Evolutionary conservation across 2,797 vertebrate genomes (phyloP).

Genomic region (Sebastes hubbsi): DNA sequence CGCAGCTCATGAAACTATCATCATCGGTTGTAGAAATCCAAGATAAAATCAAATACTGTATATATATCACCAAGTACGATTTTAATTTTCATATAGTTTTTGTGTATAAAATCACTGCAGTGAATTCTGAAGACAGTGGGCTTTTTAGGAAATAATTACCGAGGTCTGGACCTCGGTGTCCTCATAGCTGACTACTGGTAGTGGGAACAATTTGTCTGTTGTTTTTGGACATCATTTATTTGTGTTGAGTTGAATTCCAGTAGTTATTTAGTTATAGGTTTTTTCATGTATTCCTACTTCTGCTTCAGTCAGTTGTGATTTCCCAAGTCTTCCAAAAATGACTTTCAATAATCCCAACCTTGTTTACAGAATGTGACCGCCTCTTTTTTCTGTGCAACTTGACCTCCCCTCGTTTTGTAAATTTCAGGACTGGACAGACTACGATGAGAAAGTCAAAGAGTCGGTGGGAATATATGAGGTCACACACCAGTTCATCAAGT

Average conservation of each 20-base stretch:
- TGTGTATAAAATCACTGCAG: neutral
- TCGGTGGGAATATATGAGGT: constrained; percentile 98
- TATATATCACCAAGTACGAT: neutral
- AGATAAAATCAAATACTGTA: neutral
- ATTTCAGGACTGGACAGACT: constrained; percentile 96
- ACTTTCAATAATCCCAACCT: neutral
- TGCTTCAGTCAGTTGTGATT: neutral
- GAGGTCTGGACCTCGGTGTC: neutral
- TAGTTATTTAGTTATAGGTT: neutral
- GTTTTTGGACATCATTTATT: neutral
- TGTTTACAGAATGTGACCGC: neutral
- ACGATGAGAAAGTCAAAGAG: constrained; percentile 92
- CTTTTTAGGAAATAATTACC: neutral
- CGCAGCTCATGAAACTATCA: no score
- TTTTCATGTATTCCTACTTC: neutral
- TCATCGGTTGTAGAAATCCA: neutral
- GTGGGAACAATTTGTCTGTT: neutral
- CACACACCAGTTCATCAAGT: constrained; percentile 93
- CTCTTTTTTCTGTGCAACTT: neutral
- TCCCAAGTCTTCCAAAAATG: neutral
- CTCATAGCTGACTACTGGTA: neutral
- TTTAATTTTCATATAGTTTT: neutral
- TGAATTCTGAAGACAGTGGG: neutral
- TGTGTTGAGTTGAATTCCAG: neutral
- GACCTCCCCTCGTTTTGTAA: neutral